Evolutionary conservation across 2,888 invertebrate species (phyloP).

Genomic region (Eupithecia pulchellata): DNA sequence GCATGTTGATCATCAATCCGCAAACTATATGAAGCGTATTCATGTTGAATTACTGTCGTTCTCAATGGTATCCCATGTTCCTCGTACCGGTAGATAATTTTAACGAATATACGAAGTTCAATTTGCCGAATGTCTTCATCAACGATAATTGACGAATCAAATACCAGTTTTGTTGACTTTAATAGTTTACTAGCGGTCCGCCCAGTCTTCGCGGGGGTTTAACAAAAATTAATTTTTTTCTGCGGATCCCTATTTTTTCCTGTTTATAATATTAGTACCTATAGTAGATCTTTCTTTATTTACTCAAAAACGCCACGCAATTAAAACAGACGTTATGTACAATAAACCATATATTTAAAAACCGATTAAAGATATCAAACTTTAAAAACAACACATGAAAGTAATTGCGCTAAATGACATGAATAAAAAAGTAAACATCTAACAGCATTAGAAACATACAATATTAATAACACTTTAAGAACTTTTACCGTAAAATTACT

Average conservation of each 20-base stretch:
- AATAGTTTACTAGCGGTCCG: too few relatives aligned
- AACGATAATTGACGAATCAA: slow-evolving; percentile 1
- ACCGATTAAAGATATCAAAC: neutral
- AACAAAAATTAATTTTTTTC: too few relatives aligned
- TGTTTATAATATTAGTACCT: too few relatives aligned
- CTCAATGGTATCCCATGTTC: neutral
- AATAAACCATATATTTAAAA: neutral
- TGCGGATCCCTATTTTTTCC: too few relatives aligned
- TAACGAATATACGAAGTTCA: neutral
- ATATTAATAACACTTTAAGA: slow-evolving; percentile 13
- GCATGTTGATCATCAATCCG: neutral
- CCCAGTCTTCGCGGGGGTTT: too few relatives aligned
- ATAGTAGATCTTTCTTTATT: slow-evolving; percentile 1
- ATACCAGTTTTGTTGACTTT: neutral
- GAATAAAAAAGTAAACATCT: slow-evolving; percentile 5
- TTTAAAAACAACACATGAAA: neutral
- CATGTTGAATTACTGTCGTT: neutral
- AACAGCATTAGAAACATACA: neutral
- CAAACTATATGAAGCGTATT: neutral
- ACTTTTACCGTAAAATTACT: slow-evolving; percentile 39
- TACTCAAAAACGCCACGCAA: neutral
- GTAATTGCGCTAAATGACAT: neutral
- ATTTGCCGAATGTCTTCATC: neutral
- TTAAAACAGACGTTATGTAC: too few relatives aligned
- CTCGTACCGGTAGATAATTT: neutral